These are phyloP conservation scores for Polypterus bichir DNA, from an alignment of 2,113 vertebrate genomes.

Conservation along the genomic window DNA sequence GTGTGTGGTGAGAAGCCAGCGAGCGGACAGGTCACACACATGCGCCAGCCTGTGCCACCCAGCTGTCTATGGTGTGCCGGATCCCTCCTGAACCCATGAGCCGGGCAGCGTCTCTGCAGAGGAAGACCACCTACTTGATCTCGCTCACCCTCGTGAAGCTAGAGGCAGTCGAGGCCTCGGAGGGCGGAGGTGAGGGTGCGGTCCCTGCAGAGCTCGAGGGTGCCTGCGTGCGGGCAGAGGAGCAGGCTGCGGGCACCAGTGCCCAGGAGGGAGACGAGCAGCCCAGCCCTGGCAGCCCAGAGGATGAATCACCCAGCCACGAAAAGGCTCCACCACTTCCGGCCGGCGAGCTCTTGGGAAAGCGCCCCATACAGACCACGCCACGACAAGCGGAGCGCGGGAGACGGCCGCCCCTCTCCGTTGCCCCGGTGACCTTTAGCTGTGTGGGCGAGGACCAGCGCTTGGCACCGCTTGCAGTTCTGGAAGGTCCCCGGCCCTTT, in stretches of 20 bases:
- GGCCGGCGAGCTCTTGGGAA: too few relatives aligned
- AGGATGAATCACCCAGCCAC: too few relatives aligned
- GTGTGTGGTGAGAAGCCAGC: background rate
- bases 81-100: slow-evolving; percentile 59
- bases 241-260: slow-evolving; percentile 22
- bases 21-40: too few relatives aligned
- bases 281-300: background rate
- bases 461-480: too few relatives aligned
- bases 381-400: too few relatives aligned
- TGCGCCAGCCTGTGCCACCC: slow-evolving; percentile 9
- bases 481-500: background rate
- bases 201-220: background rate
- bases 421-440: slow-evolving; percentile 34
- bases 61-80: slow-evolving; percentile 33
- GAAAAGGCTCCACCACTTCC: too few relatives aligned
- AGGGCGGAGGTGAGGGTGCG: slow-evolving; percentile 38
- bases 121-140: slow-evolving; percentile 89
- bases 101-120: slow-evolving; percentile 66
- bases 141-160: slow-evolving; percentile 88
- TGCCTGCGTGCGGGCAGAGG: slow-evolving; percentile 28
- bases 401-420: slow-evolving; percentile 27
- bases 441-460: slow-evolving; percentile 8
- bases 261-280: slow-evolving; percentile 12
- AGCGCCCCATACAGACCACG: too few relatives aligned
- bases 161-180: slow-evolving; percentile 44